phyloP scores from a whole-genome alignment of 2,888 invertebrate species.

The Limnephilus marmoratus region DNA sequence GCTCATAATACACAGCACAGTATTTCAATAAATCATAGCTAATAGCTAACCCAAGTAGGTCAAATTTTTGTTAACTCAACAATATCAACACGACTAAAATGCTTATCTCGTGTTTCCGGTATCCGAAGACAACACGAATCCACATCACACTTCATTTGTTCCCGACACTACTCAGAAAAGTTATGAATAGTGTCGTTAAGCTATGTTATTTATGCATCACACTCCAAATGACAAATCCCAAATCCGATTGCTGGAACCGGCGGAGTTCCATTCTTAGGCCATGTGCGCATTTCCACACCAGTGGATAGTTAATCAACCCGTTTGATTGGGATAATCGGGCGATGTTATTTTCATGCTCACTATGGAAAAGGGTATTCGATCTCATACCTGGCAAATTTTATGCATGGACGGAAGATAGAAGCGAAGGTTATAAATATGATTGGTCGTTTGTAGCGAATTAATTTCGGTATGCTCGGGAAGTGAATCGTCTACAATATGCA shows the following conservation, averaged over 20 bases:
- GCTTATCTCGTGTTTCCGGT: not conserved
- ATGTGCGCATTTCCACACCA: conserved; percentile 50
- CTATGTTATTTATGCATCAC: not conserved
- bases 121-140: not conserved
- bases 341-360: conserved; percentile 31
- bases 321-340: conserved; percentile 39
- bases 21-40: not conserved
- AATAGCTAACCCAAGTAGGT: not conserved
- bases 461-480: not conserved
- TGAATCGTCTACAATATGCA: not conserved
- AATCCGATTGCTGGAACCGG: conserved; percentile 45
- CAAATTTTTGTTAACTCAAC: not conserved
- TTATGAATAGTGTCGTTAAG: not conserved
- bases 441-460: not conserved
- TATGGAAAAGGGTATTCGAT: conserved; percentile 11
- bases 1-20: not conserved
- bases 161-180: not conserved
- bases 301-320: conserved; percentile 51
- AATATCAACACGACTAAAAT: not conserved
- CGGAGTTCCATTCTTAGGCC: conserved; percentile 16
- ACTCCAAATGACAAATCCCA: conserved; percentile 14
- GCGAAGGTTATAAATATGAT: conserved; percentile 2
- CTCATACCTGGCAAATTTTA: not conserved
- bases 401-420: not conserved
- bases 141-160: not conserved